Evolutionary conservation across 2,888 invertebrate genomes (phyloP), one percentile per base, ranked within the genome.

Genomic region (Mesorhabditis belari): DNA sequence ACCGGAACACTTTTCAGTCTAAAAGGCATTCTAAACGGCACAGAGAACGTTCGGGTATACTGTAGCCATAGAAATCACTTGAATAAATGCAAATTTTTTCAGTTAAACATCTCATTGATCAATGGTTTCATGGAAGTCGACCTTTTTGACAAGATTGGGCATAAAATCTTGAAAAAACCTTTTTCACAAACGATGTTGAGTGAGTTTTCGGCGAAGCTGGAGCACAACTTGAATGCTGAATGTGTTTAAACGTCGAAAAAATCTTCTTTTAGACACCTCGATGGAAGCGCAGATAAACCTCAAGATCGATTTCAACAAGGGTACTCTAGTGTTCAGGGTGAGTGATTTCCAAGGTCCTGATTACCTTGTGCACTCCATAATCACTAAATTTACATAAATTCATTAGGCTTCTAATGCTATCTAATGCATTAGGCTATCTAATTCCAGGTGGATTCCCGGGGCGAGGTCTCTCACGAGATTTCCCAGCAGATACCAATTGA

Each of bases 111-210:
- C 4, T 57, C 60, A 3, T 57, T 69, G 2, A 23, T 52, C 0
- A 61, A 58, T 9, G 69, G 64, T 19, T 57, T 57, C 25, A 60
- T 69, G 4, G 57, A 63, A 19, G 59, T 69, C 4, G 65, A 69
- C 24, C 49, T 67, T 6, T 58, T 55, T 51, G 58, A 69, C 26
- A 28, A 23, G 9, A 19, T 51, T n/a, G 24, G 58, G 3, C 6
- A 23, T 17, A 59, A 59, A 12, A 61, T 67, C 19, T 61, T 69
- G 49, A 67, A 63, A 23, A 69, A 67, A 49, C 67, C 70, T 4
- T 23, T 70, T 24, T 52, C 52, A n/a, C 61, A 58, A 6, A 52
- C 58, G n/a, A 62, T 60, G 9, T 65, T 69, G 52, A 65, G 69
- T 69, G 21, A 63, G 67, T 55, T 3, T 3, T 23, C n/a, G n/a